phyloP scores from a whole-genome alignment of 2,888 invertebrate species.

The Leucophora obtusa region DNA sequence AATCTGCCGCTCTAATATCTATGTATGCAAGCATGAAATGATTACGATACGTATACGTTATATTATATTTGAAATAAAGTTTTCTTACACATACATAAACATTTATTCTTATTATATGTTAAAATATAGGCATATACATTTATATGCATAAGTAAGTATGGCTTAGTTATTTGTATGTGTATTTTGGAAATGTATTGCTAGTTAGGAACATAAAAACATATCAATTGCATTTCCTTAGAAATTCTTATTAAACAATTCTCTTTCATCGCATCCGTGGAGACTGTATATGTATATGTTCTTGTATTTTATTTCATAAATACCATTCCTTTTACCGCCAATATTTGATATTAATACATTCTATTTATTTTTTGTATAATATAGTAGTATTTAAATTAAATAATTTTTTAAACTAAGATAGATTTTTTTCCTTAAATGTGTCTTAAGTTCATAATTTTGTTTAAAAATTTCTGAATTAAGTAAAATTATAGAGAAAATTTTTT shows the following conservation, averaged over 20 bases:
- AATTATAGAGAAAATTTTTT: too few species aligned
- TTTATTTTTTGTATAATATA: too few species aligned
- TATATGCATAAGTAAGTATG: not conserved
- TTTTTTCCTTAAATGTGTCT: too few species aligned
- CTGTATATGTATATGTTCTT: not conserved
- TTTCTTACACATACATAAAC: not conserved
- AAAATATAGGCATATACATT: not conserved
- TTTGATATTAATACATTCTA: not conserved
- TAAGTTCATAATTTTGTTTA: too few species aligned
- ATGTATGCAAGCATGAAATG: not conserved
- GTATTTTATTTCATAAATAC: not conserved
- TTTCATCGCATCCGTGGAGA: not conserved
- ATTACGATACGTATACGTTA: not conserved
- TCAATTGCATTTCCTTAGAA: constrained; percentile 34
- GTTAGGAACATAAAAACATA: not conserved
- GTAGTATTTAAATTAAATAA: too few species aligned
- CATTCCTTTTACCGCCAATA: not conserved
- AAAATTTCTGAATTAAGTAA: too few species aligned
- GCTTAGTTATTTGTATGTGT: not conserved
- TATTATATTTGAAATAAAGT: not conserved
- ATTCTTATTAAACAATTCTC: constrained; percentile 31
- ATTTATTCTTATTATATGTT: not conserved
- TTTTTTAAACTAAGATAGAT: too few species aligned
- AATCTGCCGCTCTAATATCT: not conserved
- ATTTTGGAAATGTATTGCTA: not conserved